Base-by-base conservation (phyloP, 2,797 vertebrate genomes). In the Botia kubotai region DNA sequence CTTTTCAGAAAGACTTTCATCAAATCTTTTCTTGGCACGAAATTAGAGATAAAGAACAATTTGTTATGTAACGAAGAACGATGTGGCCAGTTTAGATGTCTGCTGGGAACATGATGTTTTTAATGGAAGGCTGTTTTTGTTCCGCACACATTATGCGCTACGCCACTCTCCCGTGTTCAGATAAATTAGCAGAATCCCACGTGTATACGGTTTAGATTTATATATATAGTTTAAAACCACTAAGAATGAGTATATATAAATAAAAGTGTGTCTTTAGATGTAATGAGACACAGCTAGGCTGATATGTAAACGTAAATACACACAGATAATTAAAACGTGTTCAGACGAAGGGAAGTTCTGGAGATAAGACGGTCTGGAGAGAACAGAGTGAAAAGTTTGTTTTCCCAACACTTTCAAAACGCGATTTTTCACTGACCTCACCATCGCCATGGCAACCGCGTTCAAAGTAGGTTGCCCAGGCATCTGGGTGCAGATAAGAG, bases 391-490 rank as follows among this genome's bases (percentile, higher is more conserved):
- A 10, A 14, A 72, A 57, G 82, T 84, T 80, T 62, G 76, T 86
- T 86, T 85, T 69, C 58, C 33, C 71, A 80, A 77, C 58, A 79
- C 50, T 87, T 66, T 74, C 53, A 21, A 73, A 84, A 77, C 66
- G 86, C 83, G 29, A 82, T 83, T 81, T 79, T 83, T 82, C 84
- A 46, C 50, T 81, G 77, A 63, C 21, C 72, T 53, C 26, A 68
- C 62, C 17, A 82, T 87, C 81, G 83, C 87, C 81, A 88, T 71
- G 84, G 86, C 80, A 89, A 86, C 82, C 39, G 60, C 60, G 86
- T 85, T 55, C 80, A 84, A 91, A 87, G 74, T 88, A 88, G 83
- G 88, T 74, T 90, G 77, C 77, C 29, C 62, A 75, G 87, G 67
- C 72, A 85, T 86, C 81, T 76, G 71, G n/a, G 70, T 26, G 29